Base-by-base conservation (phyloP, 2,113 vertebrate genomes). In the Neogobius melanostomus region DNA sequence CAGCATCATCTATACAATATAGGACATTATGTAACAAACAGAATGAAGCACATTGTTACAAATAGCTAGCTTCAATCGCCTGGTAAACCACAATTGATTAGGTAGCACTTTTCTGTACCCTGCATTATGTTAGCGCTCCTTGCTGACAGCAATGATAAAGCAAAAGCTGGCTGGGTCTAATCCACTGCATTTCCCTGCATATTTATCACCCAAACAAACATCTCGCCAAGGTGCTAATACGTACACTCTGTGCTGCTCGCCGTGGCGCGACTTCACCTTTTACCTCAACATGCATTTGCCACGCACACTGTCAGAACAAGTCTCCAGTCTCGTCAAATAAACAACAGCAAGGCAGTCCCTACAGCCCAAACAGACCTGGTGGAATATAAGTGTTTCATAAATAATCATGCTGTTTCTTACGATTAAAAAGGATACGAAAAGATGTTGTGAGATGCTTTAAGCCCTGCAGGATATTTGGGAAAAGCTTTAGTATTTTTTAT, bases 241-340 rank as follows among this genome's bases (percentile, higher is more conserved):
- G 10, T 43, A 10, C 16, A 15, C 17, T 69, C 21, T 42, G 52
- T 14, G 17, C 28, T 9, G 69, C 52, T 60, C 1, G 21, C 53
- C 54, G 64, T 61, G 49, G 42, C 54, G 9, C 63, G 54, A 28
- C 67, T 69, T 68, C 47, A 36, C 36, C 50, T 73, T 28, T 68
- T 67, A 66, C 2, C 42, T 43, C 64, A 50, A 60, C 74, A 46
- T 80, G 61, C 62, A 68, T 66, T 70, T 76, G 56, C 47, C 51
- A 47, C 69, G 48, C 10, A 76, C 62, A 83, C 70, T 78, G 75
- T 74, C 74, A 80, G 53, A 77, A 67, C 69, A 71, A 67, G 71
- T 72, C 28, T 14, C 68, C 77, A 10, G 11, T 56, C 53, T 54
- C 17, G 57, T 52, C 65, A 75, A 68, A 74, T 61, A 48, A 73